Evolutionary conservation across 2,113 vertebrate genomes (phyloP).

Genomic region (Pachypanchax playfairii): DNA sequence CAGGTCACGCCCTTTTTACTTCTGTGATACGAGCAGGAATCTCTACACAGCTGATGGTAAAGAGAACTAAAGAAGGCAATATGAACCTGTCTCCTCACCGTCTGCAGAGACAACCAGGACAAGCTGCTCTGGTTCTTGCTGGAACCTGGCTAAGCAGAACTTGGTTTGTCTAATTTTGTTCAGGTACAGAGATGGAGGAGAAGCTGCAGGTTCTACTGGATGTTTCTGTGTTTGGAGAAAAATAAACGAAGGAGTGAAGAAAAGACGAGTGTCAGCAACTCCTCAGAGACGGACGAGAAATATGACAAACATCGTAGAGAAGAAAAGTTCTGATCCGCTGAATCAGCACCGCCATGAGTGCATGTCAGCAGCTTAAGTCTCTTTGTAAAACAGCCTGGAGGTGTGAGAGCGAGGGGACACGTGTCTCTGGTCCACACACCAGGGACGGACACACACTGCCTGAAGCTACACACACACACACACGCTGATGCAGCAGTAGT

Average conservation of each 20-base stretch:
- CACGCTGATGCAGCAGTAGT: neutral
- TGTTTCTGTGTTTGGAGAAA: neutral
- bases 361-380: conserved; percentile 29
- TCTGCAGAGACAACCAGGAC: no score
- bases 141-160: no score
- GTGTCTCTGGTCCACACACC: no score
- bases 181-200: no score
- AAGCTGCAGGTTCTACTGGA: neutral
- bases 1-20: no score
- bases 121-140: no score
- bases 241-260: neutral
- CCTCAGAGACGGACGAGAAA: neutral
- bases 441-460: neutral
- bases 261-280: no score
- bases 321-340: conserved; percentile 17
- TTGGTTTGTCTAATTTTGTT: no score
- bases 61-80: no score
- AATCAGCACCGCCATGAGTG: conserved; percentile 25
- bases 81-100: no score
- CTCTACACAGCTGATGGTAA: no score
- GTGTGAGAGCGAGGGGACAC: conserved; percentile 15
- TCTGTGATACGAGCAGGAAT: no score
- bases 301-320: conserved; percentile 1
- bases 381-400: conserved; percentile 19
- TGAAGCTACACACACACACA: neutral